Evolutionary conservation across 2,113 vertebrate genomes (phyloP).

Genomic region (Callospermophilus lateralis): DNA sequence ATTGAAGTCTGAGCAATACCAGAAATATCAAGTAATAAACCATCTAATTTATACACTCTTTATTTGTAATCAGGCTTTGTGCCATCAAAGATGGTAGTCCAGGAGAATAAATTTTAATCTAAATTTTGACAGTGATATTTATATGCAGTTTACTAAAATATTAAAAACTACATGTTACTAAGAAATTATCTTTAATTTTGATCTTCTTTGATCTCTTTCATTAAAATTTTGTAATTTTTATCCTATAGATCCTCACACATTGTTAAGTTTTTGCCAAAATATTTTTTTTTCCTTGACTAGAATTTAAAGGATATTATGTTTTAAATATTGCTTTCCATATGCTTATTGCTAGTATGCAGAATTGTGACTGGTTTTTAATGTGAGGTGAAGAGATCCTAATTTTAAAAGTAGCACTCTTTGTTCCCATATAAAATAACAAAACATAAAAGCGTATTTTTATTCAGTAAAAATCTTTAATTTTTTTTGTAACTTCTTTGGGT

Average conservation of each 20-base stretch:
- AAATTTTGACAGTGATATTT: conserved; percentile 20
- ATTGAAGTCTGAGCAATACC: neutral
- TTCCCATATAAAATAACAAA: conserved; percentile 56
- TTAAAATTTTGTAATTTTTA: conserved; percentile 40
- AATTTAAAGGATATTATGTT: neutral
- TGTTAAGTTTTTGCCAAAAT: neutral
- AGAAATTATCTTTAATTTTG: neutral
- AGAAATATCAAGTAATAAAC: neutral
- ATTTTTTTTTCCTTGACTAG: conserved; percentile 1
- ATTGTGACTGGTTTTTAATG: neutral
- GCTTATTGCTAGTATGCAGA: neutral
- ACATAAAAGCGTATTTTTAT: neutral
- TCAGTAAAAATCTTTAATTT: conserved; percentile 46
- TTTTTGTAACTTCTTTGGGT: neutral
- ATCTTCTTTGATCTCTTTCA: neutral
- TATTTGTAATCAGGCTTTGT: neutral
- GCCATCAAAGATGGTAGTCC: neutral
- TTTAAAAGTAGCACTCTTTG: conserved; percentile 48
- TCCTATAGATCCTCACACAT: neutral
- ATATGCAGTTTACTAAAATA: neutral
- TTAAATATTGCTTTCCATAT: neutral
- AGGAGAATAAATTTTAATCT: neutral
- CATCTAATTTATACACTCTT: neutral
- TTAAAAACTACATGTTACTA: neutral
- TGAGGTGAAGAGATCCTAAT: neutral